Evolutionary conservation across 2,888 invertebrate species (phyloP).

Genomic region (Troides aeacus): DNA sequence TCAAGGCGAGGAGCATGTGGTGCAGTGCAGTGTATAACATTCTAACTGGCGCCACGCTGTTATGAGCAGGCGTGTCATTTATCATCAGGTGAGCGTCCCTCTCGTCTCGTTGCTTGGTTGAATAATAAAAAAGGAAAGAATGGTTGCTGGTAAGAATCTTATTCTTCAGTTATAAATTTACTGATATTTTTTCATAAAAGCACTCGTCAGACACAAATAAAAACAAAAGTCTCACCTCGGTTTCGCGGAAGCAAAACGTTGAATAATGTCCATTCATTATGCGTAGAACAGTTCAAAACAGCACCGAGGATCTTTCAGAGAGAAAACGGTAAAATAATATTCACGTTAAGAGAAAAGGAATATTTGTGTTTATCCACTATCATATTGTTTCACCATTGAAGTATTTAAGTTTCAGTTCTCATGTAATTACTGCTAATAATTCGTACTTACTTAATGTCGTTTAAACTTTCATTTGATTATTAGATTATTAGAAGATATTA

Average conservation of each 20-base stretch:
- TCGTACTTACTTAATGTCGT: too few relatives aligned
- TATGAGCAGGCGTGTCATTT: too few relatives aligned
- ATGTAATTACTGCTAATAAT: too few relatives aligned
- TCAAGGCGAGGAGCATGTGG: too few relatives aligned
- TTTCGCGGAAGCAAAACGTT: neutral
- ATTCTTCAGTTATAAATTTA: neutral
- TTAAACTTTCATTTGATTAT: too few relatives aligned
- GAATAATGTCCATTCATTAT: conserved; percentile 4
- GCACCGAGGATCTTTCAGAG: neutral
- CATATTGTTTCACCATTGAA: neutral
- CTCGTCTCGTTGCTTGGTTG: too few relatives aligned
- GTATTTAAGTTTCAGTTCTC: neutral
- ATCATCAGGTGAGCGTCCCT: too few relatives aligned
- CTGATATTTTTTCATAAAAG: neutral
- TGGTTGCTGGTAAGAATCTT: neutral
- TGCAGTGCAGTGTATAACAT: too few relatives aligned
- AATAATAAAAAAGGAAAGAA: too few relatives aligned
- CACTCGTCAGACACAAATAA: neutral
- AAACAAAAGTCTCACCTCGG: neutral
- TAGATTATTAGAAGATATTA: too few relatives aligned
- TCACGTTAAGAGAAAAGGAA: neutral
- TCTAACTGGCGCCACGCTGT: too few relatives aligned
- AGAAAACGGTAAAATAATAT: neutral
- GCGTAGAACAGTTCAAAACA: neutral
- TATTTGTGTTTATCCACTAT: conserved; percentile 3